Conservation (phyloP, 2,888 invertebrate genomes). For the Pristionchus exspectatus region DNA sequence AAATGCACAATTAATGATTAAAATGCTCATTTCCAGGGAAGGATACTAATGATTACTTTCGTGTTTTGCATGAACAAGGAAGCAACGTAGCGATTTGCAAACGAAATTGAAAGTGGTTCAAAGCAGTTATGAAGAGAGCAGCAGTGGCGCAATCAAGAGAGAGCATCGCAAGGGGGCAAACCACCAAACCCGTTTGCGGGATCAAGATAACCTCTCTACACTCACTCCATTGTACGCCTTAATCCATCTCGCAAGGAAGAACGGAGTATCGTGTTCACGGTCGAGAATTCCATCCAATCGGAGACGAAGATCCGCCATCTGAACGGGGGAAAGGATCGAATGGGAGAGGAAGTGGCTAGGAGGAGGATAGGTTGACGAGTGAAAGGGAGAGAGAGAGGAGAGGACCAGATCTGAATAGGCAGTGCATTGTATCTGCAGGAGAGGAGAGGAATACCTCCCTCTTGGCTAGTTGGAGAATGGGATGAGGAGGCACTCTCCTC, state of each 20-base stretch:
- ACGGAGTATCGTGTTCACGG: slow-evolving; percentile 55
- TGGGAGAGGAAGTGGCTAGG: not conserved
- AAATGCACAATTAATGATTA: no score
- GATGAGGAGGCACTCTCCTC: slow-evolving; percentile 37
- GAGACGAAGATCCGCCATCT: slow-evolving; percentile 53
- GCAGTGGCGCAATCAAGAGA: not conserved
- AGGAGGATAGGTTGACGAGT: slow-evolving; percentile 36
- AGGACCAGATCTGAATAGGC: slow-evolving; percentile 54
- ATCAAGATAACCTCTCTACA: slow-evolving; percentile 15
- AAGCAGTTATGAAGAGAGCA: slow-evolving; percentile 7
- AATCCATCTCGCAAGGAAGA: slow-evolving; percentile 55
- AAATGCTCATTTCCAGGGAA: no score
- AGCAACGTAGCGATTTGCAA: not conserved
- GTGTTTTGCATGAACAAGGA: not conserved
- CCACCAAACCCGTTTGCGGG: slow-evolving; percentile 29
- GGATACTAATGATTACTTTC: no score
- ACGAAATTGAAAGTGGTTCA: not conserved
- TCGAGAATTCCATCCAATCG: slow-evolving; percentile 48
- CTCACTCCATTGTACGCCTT: slow-evolving; percentile 56
- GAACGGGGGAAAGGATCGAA: not conserved
- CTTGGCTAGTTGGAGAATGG: slow-evolving; percentile 41
- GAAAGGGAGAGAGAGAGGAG: slow-evolving; percentile 39
- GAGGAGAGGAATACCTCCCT: slow-evolving; percentile 45
- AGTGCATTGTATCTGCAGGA: slow-evolving; percentile 50
- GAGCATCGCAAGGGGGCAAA: not conserved